These are phyloP conservation scores for Druceiella hillmani DNA, from an alignment of 2,888 invertebrate species.

Conservation along the genomic window DNA sequence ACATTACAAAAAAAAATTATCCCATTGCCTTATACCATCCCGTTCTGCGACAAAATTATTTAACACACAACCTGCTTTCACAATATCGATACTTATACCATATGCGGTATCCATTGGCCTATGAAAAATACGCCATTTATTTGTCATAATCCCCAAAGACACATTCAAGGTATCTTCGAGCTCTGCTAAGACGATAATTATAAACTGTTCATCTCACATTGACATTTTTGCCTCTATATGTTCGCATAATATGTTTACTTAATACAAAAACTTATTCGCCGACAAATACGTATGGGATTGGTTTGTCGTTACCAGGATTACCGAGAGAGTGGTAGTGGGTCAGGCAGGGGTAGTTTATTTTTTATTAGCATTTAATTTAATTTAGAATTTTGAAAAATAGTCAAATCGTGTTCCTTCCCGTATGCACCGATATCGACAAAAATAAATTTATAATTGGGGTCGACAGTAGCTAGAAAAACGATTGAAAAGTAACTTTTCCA, in stretches of 20 bases:
- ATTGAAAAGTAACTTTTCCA: conserved; percentile 16
- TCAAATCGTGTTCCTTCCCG: too few species aligned
- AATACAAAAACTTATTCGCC: conserved; percentile 21
- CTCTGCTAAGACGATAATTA: too few species aligned
- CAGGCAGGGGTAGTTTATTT: too few species aligned
- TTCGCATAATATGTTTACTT: conserved; percentile 19
- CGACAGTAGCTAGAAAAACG: conserved; percentile 18
- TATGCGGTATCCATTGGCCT: conserved; percentile 15
- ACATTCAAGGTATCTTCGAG: conserved; percentile 16
- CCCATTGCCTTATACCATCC: conserved; percentile 18
- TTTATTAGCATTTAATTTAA: conserved; percentile 13
- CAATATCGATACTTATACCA: conserved; percentile 18
- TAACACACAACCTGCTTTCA: conserved; percentile 16
- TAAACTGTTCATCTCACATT: conserved; percentile 15
- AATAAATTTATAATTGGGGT: conserved; percentile 18
- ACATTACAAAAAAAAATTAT: conserved; percentile 18
- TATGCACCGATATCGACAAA: too few species aligned
- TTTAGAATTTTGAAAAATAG: conserved; percentile 22
- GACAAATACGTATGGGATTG: conserved; percentile 12
- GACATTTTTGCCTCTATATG: conserved; percentile 15
- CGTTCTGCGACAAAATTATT: conserved; percentile 19
- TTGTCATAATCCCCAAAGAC: conserved; percentile 17
- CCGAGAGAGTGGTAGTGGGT: too few species aligned
- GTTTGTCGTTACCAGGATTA: conserved; percentile 11
- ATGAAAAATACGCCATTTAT: conserved; percentile 19